These are phyloP conservation scores for Trypoxylon attenuatum DNA, from an alignment of 2,888 invertebrate genomes.

Conservation along the genomic window DNA sequence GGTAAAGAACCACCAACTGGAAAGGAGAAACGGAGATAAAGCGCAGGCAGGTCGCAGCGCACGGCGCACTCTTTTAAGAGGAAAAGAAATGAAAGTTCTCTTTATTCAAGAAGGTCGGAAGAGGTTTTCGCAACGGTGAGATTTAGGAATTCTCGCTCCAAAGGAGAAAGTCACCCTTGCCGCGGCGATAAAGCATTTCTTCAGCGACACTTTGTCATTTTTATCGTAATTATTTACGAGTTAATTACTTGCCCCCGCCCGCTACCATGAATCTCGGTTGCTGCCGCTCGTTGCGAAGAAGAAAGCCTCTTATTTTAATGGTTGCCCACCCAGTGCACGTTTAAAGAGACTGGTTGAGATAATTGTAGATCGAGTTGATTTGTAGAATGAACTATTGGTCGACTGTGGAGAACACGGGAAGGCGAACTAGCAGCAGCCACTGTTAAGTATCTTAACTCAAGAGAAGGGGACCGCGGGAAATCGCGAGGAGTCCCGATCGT, in stretches of 20 bases:
- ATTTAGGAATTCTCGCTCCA: conserved; percentile 57
- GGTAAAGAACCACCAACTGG: background rate
- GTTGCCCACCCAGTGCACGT: background rate
- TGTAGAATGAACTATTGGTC: too few species aligned
- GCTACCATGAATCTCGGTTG: conserved; percentile 5
- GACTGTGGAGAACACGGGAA: background rate
- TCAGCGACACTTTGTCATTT: conserved; percentile 68
- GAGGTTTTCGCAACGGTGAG: conserved; percentile 54
- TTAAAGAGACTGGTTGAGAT: background rate
- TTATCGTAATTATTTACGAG: conserved; percentile 73
- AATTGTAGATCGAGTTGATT: background rate
- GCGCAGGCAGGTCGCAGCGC: conserved; percentile 5
- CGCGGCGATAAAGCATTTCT: conserved; percentile 62
- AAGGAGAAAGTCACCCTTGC: conserved; percentile 32
- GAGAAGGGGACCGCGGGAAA: conserved; percentile 19
- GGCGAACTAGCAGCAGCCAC: background rate
- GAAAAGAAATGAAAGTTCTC: conserved; percentile 14
- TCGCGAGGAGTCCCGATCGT: conserved; percentile 35
- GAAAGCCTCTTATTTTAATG: background rate
- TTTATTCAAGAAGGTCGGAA: conserved; percentile 27
- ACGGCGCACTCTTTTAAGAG: too few species aligned
- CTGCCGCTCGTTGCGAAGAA: background rate
- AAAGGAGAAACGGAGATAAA: conserved; percentile 23
- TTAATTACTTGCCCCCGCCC: conserved; percentile 62
- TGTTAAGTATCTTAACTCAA: too few species aligned